Percentiles rank a stretch among this genome's conserved stretches.
Conservation (phyloP, 2,113 vertebrate species). For the Lamprologus sp. region DNA sequence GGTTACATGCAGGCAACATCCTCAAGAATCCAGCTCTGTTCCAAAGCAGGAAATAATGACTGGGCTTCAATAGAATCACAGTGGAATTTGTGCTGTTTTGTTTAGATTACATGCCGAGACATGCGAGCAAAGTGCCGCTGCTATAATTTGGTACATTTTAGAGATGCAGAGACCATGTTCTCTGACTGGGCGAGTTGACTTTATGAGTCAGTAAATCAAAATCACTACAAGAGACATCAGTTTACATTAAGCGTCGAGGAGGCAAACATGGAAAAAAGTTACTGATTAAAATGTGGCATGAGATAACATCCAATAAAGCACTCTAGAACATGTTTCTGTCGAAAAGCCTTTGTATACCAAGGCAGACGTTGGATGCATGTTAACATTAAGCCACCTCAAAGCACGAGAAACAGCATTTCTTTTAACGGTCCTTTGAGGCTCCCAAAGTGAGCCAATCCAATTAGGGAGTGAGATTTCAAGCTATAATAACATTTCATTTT, state of each 20-base stretch:
- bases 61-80: conserved; percentile 21
- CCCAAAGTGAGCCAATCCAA: background rate
- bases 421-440: fast-evolving
- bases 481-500: background rate
- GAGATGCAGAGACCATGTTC: background rate
- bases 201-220: background rate
- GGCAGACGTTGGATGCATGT: background rate
- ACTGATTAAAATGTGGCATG: background rate
- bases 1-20: conserved; percentile 50
- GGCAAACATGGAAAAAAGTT: background rate
- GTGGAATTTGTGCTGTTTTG: conserved; percentile 47
- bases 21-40: conserved; percentile 54
- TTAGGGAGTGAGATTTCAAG: background rate
- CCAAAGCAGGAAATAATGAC: conserved; percentile 63
- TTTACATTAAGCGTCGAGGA: background rate
- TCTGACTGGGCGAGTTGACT: background rate
- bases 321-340: background rate
- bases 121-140: conserved; percentile 1
- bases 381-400: background rate
- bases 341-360: background rate
- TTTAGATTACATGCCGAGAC: conserved; percentile 49
- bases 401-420: background rate
- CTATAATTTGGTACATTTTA: background rate
- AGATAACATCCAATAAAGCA: background rate
- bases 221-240: background rate